These are phyloP conservation scores for Desoria tigrina DNA, from an alignment of 2,888 invertebrate species.

Conservation along the genomic window DNA sequence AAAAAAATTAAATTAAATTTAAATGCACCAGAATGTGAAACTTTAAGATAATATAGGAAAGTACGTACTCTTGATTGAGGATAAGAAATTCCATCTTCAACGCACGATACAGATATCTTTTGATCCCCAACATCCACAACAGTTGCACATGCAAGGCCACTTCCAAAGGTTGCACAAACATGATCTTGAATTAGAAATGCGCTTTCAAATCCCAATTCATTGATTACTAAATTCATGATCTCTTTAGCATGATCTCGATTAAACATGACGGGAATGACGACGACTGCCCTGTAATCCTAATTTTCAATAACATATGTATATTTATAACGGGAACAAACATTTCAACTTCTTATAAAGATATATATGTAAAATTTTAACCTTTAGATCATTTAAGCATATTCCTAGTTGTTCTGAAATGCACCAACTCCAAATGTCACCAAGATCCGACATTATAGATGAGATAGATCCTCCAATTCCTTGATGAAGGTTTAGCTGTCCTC, in stretches of 20 bases:
- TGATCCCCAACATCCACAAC: slow-evolving; percentile 94
- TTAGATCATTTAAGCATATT: slow-evolving; percentile 66
- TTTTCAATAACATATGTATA: slow-evolving; percentile 57
- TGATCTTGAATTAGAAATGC: slow-evolving; percentile 79
- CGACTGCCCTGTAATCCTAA: slow-evolving; percentile 78
- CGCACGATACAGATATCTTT: slow-evolving; percentile 92
- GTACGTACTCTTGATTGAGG: slow-evolving; percentile 71
- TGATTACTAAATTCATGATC: slow-evolving; percentile 75
- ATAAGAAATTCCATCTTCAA: slow-evolving; percentile 93
- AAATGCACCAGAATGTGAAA: neutral
- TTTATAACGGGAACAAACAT: neutral
- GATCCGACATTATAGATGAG: slow-evolving; percentile 76
- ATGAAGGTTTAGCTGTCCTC: slow-evolving; percentile 87
- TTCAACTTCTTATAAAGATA: neutral
- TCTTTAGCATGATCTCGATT: slow-evolving; percentile 81
- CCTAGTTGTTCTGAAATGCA: slow-evolving; percentile 75
- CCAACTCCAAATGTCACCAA: slow-evolving; percentile 85
- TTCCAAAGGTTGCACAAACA: slow-evolving; percentile 81
- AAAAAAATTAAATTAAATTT: neutral
- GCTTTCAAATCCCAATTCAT: slow-evolving; percentile 79
- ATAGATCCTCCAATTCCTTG: slow-evolving; percentile 80
- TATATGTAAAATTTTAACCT: slow-evolving; percentile 55
- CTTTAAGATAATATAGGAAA: slow-evolving; percentile 17
- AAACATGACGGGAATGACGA: slow-evolving; percentile 87
- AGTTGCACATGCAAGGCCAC: slow-evolving; percentile 82